phyloP scores from a whole-genome alignment of 2,113 vertebrate genomes.

The Muntiacus muntjak region DNA sequence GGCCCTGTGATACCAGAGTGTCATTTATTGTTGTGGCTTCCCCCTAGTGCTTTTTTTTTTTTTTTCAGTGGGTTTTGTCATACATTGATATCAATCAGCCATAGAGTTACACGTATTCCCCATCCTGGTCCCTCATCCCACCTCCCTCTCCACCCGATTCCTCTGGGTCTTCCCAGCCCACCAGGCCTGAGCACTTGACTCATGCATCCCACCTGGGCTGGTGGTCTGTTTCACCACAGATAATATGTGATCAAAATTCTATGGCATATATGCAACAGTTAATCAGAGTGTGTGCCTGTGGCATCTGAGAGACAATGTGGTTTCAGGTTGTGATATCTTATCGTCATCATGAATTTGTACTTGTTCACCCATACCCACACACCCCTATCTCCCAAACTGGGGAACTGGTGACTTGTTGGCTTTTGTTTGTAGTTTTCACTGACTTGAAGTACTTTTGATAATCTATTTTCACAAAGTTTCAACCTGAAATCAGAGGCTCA shows the following conservation, averaged over 20 bases:
- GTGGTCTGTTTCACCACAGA: too few relatives aligned
- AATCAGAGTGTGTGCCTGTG: background rate
- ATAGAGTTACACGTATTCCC: too few relatives aligned
- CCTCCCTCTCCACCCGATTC: too few relatives aligned
- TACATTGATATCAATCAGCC: too few relatives aligned
- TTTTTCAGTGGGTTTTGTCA: too few relatives aligned
- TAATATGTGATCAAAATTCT: background rate
- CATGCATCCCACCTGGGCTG: too few relatives aligned
- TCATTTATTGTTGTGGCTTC: background rate
- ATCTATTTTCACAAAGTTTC: background rate
- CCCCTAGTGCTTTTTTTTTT: background rate
- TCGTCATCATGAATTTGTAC: background rate
- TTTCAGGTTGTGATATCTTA: background rate
- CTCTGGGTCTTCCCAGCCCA: too few relatives aligned
- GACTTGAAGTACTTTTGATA: background rate
- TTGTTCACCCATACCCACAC: background rate
- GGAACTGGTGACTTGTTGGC: background rate
- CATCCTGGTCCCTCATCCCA: too few relatives aligned
- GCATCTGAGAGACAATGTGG: background rate
- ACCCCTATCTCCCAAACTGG: background rate
- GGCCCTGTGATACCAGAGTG: background rate
- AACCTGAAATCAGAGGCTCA: background rate
- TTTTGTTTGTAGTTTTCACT: background rate
- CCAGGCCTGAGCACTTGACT: too few relatives aligned
- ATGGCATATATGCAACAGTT: background rate